A percentile compares a stretch with the other conserved stretches of the same genome.
phyloP scores from a whole-genome alignment of 2,888 invertebrate species.

The Pachliopta kotzebuea region DNA sequence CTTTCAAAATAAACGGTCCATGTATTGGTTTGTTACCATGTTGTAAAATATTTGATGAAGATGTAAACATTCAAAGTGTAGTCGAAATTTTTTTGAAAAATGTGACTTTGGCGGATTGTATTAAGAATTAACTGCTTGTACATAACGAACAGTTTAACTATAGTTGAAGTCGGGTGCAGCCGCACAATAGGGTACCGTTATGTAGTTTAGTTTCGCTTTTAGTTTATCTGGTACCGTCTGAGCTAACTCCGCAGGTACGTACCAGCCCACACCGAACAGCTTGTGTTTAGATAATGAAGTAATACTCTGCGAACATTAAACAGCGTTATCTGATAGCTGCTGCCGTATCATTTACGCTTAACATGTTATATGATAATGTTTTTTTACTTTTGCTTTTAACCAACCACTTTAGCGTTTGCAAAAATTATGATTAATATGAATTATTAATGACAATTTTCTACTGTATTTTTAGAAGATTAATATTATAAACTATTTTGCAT shows the following conservation, averaged over 20 bases:
- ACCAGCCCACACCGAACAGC: constrained; percentile 15
- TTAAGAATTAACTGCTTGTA: background rate
- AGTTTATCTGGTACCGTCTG: constrained; percentile 21
- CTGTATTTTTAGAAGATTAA: too few relatives aligned
- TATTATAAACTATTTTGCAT: too few relatives aligned
- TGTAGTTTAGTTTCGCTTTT: constrained; percentile 31
- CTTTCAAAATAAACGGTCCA: too few relatives aligned
- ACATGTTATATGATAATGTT: background rate
- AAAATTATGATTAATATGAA: too few relatives aligned
- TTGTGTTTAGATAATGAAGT: constrained; percentile 23
- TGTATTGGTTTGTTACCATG: too few relatives aligned
- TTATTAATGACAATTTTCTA: too few relatives aligned
- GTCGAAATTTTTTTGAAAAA: too few relatives aligned
- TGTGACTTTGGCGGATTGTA: background rate
- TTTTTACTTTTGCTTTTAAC: background rate
- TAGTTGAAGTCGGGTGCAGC: constrained; percentile 3
- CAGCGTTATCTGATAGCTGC: constrained; percentile 8
- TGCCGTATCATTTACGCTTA: background rate
- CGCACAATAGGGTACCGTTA: constrained; percentile 23
- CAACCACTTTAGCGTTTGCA: background rate
- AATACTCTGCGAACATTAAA: constrained; percentile 10
- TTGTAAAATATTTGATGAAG: too few relatives aligned
- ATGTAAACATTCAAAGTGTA: too few relatives aligned
- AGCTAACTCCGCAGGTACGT: constrained; percentile 18
- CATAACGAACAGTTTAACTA: constrained; percentile 11